A percentile compares a stretch with the other conserved stretches of the same genome.
These are phyloP conservation scores for Rhopalosiphum nymphaeae DNA, from an alignment of 2,888 invertebrate genomes.

Conservation along the genomic window DNA sequence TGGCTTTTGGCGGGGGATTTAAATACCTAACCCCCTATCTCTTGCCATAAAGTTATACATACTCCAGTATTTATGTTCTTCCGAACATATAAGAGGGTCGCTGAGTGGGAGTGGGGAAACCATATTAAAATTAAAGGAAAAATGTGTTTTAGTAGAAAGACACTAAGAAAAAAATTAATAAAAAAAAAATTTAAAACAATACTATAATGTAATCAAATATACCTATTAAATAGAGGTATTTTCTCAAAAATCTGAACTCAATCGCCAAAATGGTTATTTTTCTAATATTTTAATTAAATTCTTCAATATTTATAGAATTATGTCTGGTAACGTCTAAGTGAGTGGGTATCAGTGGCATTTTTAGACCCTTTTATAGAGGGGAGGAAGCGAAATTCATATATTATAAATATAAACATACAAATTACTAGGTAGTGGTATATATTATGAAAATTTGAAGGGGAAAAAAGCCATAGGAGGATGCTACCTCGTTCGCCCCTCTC, in stretches of 20 bases:
- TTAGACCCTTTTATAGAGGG: too few relatives aligned
- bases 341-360: neutral
- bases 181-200: neutral
- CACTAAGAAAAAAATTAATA: neutral
- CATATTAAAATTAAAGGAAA: neutral
- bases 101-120: too few relatives aligned
- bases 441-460: too few relatives aligned
- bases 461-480: too few relatives aligned
- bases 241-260: neutral
- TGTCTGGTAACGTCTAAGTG: neutral
- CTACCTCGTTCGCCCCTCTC: too few relatives aligned
- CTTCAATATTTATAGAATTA: neutral
- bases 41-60: neutral
- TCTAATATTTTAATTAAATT: neutral
- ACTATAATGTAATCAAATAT: neutral
- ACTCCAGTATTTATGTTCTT: neutral
- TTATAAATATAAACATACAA: too few relatives aligned
- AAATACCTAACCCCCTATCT: neutral
- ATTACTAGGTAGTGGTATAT: too few relatives aligned
- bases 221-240: neutral
- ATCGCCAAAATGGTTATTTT: neutral
- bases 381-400: too few relatives aligned
- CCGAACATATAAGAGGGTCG: neutral
- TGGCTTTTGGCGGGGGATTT: neutral
- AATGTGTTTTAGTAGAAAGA: neutral